These are phyloP conservation scores for Glyptemys insculpta DNA, from an alignment of 2,797 vertebrate genomes.

Conservation along the genomic window DNA sequence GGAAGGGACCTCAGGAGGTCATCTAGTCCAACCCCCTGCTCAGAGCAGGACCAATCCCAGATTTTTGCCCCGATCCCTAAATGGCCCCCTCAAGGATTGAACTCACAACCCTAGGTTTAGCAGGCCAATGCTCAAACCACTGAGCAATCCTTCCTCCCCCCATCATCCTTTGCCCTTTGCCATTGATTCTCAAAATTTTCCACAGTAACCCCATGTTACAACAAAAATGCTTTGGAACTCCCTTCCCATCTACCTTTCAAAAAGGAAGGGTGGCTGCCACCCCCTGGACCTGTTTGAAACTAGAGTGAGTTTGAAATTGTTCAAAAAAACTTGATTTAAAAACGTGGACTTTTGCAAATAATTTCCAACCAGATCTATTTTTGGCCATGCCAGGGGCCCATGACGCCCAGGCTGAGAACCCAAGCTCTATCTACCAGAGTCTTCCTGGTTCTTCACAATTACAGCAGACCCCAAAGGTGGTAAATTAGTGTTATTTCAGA, in stretches of 20 bases:
- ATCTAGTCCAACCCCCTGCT: too few relatives aligned
- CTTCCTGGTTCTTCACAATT: not conserved
- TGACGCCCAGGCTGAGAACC: too few relatives aligned
- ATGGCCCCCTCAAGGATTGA: too few relatives aligned
- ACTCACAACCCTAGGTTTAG: too few relatives aligned
- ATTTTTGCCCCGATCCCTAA: too few relatives aligned
- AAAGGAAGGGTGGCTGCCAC: not conserved
- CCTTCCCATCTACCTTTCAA: not conserved
- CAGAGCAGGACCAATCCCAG: too few relatives aligned
- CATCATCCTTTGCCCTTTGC: not conserved
- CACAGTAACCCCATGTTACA: not conserved
- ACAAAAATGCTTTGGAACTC: not conserved
- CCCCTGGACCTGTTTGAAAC: not conserved
- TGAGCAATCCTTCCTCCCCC: too few relatives aligned
- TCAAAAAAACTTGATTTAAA: not conserved
- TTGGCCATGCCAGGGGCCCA: too few relatives aligned
- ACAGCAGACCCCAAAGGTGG: not conserved
- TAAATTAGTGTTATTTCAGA: not conserved
- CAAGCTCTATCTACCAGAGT: not conserved
- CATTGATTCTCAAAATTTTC: not conserved
- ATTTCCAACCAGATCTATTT: not conserved
- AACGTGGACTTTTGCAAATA: not conserved
- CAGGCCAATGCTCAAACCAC: too few relatives aligned
- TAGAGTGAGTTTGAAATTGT: not conserved
- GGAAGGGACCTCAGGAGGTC: too few relatives aligned